Evolutionary conservation across 2,797 vertebrate genomes (phyloP).

Genomic region (Meriones psammophilus): DNA sequence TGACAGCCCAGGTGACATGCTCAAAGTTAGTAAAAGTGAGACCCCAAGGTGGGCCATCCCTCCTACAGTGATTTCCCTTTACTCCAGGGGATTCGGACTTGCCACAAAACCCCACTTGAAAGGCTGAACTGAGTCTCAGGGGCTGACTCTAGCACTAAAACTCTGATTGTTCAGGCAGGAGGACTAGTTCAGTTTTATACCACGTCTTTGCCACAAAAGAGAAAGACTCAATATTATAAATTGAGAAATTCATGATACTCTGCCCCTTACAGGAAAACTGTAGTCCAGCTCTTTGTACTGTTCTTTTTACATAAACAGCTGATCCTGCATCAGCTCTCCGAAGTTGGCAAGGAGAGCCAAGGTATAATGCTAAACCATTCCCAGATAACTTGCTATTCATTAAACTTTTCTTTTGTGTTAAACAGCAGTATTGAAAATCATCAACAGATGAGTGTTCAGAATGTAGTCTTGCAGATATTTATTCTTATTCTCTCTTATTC

Average conservation of each 20-base stretch:
- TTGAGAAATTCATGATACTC: conserved; percentile 71
- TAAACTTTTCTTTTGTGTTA: conserved; percentile 78
- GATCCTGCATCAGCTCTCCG: conserved; percentile 72
- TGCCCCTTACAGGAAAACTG: conserved; percentile 72
- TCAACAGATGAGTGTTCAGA: conserved; percentile 72
- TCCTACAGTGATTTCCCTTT: background rate
- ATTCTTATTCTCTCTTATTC: conserved; percentile 79
- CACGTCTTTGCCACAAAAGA: conserved; percentile 2
- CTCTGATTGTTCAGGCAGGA: background rate
- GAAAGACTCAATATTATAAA: conserved; percentile 70
- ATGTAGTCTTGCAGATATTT: conserved; percentile 48
- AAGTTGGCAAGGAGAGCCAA: conserved; percentile 59
- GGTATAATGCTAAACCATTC: conserved; percentile 55
- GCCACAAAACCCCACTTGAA: conserved; percentile 9
- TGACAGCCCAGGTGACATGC: background rate
- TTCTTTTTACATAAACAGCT: conserved; percentile 76
- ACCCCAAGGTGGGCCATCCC: background rate
- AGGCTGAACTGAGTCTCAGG: background rate
- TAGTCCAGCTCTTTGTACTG: conserved; percentile 68
- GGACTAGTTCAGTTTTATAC: conserved; percentile 68
- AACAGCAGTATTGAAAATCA: conserved; percentile 83
- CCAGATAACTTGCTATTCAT: conserved; percentile 75
- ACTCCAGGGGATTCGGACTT: background rate
- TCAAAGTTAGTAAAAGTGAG: background rate
- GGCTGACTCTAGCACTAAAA: background rate